Evolutionary conservation across 2,888 invertebrate species (phyloP).

Genomic region (Nemurella pictetii): DNA sequence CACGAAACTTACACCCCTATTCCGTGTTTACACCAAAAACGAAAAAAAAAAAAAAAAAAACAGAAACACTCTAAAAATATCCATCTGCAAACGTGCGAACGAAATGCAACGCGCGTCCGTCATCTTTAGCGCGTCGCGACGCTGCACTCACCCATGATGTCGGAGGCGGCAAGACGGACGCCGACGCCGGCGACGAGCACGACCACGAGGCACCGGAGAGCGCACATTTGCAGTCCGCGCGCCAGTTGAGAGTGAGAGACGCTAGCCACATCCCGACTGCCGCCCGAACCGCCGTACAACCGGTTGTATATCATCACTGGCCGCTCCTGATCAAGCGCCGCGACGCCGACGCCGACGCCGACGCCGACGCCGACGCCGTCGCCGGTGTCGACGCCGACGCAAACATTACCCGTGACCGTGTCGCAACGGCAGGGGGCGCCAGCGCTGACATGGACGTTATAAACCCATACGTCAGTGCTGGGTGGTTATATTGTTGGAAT

Average conservation of each 20-base stretch:
- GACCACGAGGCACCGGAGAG: constrained; percentile 6
- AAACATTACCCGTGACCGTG: background rate
- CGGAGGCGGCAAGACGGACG: constrained; percentile 5
- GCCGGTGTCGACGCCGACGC: constrained; percentile 8
- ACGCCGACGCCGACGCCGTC: constrained; percentile 16
- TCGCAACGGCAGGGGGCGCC: background rate
- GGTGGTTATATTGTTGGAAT: too few species aligned
- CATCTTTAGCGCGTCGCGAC: background rate
- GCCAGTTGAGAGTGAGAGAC: constrained; percentile 6
- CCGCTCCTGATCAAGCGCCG: background rate
- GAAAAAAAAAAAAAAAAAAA: background rate
- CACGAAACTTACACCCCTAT: background rate
- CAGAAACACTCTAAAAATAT: background rate
- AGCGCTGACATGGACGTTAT: background rate
- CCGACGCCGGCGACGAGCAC: background rate
- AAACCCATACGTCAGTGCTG: background rate
- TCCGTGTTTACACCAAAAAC: background rate
- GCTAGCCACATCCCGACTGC: constrained; percentile 19
- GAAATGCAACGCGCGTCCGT: background rate
- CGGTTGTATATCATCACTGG: constrained; percentile 21
- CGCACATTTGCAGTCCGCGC: constrained; percentile 1
- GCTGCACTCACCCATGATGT: constrained; percentile 30
- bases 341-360: background rate
- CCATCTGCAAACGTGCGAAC: background rate
- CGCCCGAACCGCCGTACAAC: background rate